phyloP scores from a whole-genome alignment of 53 echinoderm and acorn worm species.

The Temnopleurus reevesii region DNA sequence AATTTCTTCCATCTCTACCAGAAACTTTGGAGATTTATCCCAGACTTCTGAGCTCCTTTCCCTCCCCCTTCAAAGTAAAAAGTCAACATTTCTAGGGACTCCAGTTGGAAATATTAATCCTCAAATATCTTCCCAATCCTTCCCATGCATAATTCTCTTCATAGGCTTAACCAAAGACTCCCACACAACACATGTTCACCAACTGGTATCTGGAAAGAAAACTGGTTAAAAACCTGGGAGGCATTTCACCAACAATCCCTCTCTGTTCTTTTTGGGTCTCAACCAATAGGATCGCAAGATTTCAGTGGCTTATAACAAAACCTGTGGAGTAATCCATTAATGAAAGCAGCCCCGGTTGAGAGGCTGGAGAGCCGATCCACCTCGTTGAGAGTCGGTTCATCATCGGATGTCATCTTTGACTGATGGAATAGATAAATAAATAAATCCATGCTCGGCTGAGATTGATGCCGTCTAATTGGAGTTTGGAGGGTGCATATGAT shows the following conservation, averaged over 20 bases:
- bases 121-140: too few relatives aligned
- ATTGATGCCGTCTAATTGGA: slow-evolving; percentile 58
- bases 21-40: background rate
- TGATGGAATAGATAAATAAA: slow-evolving; percentile 57
- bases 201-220: too few relatives aligned
- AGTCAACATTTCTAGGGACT: background rate
- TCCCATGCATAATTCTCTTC: too few relatives aligned
- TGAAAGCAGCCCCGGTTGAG: too few relatives aligned
- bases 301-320: too few relatives aligned
- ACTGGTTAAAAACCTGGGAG: too few relatives aligned
- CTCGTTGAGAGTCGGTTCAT: slow-evolving; percentile 29
- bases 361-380: background rate
- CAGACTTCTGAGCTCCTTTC: background rate
- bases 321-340: too few relatives aligned
- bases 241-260: too few relatives aligned
- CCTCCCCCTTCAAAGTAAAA: background rate
- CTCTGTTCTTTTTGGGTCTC: too few relatives aligned
- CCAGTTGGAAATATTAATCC: background rate
- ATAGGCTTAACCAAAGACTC: too few relatives aligned
- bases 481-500: slow-evolving; percentile 49
- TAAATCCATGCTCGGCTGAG: slow-evolving; percentile 42
- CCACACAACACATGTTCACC: too few relatives aligned
- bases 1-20: background rate
- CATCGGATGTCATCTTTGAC: slow-evolving; percentile 46
- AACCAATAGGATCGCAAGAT: too few relatives aligned